Evolutionary conservation across 2,113 vertebrate species (phyloP).

Genomic region (Stercorarius parasiticus): DNA sequence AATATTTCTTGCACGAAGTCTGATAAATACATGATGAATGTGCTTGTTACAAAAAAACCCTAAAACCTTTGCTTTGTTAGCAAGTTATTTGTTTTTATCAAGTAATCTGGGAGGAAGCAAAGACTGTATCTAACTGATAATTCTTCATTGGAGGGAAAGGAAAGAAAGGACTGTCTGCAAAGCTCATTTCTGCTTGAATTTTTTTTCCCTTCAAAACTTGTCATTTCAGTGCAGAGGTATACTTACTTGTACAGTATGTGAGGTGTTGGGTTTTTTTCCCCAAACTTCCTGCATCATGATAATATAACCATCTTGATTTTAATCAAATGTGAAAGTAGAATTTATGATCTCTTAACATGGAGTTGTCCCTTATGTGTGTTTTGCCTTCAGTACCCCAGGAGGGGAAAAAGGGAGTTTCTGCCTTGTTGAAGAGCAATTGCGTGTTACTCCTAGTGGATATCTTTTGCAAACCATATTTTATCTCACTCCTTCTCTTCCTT

Average conservation of each 20-base stretch:
- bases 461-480: not conserved
- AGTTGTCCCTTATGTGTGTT: not conserved
- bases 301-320: not conserved
- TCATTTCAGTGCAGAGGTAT: not conserved
- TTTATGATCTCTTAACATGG: not conserved
- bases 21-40: not conserved
- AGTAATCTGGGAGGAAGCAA: not conserved
- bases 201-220: not conserved
- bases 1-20: not conserved
- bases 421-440: not conserved
- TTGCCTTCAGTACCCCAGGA: not conserved
- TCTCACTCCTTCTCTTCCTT: not conserved
- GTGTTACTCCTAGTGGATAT: not conserved
- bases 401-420: not conserved
- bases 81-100: not conserved
- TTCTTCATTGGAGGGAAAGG: not conserved
- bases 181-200: not conserved
- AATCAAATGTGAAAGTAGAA: not conserved
- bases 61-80: not conserved
- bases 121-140: not conserved
- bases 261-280: not conserved
- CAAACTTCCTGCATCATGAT: not conserved
- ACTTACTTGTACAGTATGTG: not conserved
- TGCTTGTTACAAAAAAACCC: not conserved
- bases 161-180: not conserved